phyloP scores from a whole-genome alignment of 2,113 vertebrate species.

The Calonectris borealis region DNA sequence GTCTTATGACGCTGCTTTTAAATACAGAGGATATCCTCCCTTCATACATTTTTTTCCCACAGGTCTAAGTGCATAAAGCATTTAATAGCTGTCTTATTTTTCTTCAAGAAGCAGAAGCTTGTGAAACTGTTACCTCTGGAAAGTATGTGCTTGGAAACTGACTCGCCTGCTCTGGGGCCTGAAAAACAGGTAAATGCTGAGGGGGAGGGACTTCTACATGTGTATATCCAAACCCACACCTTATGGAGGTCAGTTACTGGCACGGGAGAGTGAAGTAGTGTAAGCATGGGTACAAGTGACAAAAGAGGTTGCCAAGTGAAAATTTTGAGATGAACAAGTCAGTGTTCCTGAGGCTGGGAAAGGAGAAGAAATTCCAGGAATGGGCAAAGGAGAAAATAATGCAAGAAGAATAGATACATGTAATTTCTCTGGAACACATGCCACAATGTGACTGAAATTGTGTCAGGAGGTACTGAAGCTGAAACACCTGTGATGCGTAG shows the following conservation, averaged over 20 bases:
- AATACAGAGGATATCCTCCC: background rate
- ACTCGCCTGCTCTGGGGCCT: constrained; percentile 92
- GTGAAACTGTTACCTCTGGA: constrained; percentile 92
- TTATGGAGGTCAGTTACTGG: background rate
- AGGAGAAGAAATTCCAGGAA: background rate
- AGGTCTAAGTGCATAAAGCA: background rate
- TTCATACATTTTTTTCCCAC: background rate
- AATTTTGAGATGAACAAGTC: background rate
- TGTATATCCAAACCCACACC: background rate
- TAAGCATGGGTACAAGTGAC: background rate
- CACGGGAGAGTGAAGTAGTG: rapidly evolving
- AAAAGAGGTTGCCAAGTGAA: background rate
- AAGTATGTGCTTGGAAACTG: constrained; percentile 92
- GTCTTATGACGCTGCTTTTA: background rate
- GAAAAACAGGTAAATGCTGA: constrained; percentile 85
- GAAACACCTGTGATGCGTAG: background rate
- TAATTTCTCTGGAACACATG: background rate
- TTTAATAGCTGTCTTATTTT: constrained; percentile 65
- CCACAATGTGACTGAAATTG: background rate
- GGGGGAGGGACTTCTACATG: background rate
- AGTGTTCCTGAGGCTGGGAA: background rate
- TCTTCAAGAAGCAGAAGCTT: constrained; percentile 94
- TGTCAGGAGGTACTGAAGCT: background rate
- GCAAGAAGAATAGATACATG: background rate
- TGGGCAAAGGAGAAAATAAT: background rate